These are phyloP conservation scores for Oreochromis grahami DNA, from an alignment of 2,797 vertebrate genomes.

Conservation along the genomic window DNA sequence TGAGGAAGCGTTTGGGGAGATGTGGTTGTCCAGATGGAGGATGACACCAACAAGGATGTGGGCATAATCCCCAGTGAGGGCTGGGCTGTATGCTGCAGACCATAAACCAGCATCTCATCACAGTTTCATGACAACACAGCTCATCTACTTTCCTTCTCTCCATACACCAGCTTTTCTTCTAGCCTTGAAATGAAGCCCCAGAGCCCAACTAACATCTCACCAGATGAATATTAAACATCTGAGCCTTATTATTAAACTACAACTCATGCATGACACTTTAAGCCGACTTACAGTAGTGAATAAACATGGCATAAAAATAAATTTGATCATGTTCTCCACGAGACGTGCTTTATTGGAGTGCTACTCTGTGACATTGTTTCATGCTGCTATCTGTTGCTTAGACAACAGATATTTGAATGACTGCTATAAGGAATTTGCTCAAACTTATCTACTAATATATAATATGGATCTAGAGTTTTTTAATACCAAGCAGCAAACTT, in stretches of 20 bases:
- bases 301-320: constrained; percentile 24
- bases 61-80: constrained; percentile 9
- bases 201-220: constrained; percentile 9
- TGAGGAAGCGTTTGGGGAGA: neutral
- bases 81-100: neutral
- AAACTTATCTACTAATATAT: neutral
- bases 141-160: neutral
- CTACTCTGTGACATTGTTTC: neutral
- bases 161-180: constrained; percentile 6
- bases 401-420: neutral
- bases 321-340: neutral
- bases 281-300: neutral
- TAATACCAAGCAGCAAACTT: neutral
- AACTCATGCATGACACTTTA: constrained; percentile 18
- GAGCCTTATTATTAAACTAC: constrained; percentile 45
- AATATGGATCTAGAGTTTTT: neutral
- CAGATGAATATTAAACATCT: constrained; percentile 46
- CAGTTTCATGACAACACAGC: neutral
- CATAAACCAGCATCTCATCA: constrained; percentile 20
- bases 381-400: neutral
- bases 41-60: constrained; percentile 16
- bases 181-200: constrained; percentile 2
- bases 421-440: neutral
- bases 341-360: neutral
- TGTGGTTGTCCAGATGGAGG: constrained; percentile 46